A percentile compares a stretch with the other conserved stretches of the same genome.
phyloP scores from a whole-genome alignment of 2,797 vertebrate species.

The Rhinoraja longicauda region DNA sequence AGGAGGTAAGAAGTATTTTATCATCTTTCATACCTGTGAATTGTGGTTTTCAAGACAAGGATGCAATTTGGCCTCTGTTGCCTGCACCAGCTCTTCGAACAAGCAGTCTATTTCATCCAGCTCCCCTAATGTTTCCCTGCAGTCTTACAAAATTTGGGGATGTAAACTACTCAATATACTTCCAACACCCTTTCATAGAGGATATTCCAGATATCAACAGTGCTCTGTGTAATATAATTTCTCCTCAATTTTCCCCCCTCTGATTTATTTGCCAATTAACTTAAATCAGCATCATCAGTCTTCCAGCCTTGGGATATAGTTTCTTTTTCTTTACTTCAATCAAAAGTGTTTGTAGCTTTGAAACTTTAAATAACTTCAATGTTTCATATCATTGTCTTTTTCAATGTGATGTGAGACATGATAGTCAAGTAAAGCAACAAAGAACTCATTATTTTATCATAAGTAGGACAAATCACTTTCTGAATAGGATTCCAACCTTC shows the following conservation, averaged over 20 bases:
- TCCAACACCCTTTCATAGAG: not conserved
- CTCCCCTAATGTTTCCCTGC: not conserved
- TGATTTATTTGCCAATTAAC: not conserved
- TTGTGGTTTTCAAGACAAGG: too few species aligned
- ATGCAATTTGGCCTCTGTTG: not conserved
- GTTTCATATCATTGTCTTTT: not conserved
- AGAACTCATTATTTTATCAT: not conserved
- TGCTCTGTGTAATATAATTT: not conserved
- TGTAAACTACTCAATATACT: not conserved
- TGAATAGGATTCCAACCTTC: not conserved
- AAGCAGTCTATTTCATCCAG: not conserved
- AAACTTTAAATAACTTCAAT: not conserved
- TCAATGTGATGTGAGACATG: not conserved
- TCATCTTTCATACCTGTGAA: not conserved
- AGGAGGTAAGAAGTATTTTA: slow-evolving; percentile 64
- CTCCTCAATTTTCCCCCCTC: not conserved
- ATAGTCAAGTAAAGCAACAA: not conserved
- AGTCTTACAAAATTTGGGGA: not conserved
- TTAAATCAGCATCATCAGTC: not conserved
- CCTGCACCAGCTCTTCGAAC: not conserved
- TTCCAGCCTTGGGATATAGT: not conserved
- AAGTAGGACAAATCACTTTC: not conserved
- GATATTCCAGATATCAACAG: not conserved
- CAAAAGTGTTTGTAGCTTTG: not conserved
- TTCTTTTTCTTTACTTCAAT: not conserved